Conservation (phyloP, 2,888 invertebrate genomes). For the Idaea dimidiata region DNA sequence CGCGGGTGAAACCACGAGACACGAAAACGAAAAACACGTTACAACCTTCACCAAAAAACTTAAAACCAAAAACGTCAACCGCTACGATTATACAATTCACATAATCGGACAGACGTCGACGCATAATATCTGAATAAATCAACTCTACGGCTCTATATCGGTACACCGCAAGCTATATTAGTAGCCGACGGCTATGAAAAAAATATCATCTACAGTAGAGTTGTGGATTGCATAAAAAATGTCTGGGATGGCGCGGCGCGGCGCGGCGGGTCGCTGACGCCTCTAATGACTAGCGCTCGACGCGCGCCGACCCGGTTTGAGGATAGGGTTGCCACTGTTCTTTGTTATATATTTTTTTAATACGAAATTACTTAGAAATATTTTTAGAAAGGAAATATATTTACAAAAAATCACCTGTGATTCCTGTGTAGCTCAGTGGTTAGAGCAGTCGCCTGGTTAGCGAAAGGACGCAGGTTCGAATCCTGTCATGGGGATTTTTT, state of each 20-base stretch:
- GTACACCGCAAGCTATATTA: constrained; percentile 28
- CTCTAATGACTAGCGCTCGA: constrained; percentile 64
- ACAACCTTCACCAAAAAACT: background rate
- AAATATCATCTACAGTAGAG: constrained; percentile 48
- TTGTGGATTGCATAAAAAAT: constrained; percentile 76
- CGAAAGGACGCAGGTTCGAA: no score
- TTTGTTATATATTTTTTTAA: background rate
- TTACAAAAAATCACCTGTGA: no score
- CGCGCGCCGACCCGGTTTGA: constrained; percentile 46
- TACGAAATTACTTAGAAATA: no score
- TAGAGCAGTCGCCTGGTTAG: no score
- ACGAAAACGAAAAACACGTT: background rate
- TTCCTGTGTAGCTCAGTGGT: no score
- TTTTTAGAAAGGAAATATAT: no score
- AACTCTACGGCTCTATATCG: background rate
- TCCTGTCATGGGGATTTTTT: no score
- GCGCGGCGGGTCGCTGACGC: constrained; percentile 72
- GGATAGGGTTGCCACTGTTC: constrained; percentile 49
- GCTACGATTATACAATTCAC: background rate
- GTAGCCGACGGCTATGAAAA: constrained; percentile 34
- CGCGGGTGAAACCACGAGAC: background rate
- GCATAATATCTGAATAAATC: background rate
- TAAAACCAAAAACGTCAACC: background rate
- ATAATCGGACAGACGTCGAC: background rate
- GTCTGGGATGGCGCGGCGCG: constrained; percentile 65